Evolutionary conservation across 2,888 invertebrate species (phyloP).

Genomic region (Gymnocheta viridis): DNA sequence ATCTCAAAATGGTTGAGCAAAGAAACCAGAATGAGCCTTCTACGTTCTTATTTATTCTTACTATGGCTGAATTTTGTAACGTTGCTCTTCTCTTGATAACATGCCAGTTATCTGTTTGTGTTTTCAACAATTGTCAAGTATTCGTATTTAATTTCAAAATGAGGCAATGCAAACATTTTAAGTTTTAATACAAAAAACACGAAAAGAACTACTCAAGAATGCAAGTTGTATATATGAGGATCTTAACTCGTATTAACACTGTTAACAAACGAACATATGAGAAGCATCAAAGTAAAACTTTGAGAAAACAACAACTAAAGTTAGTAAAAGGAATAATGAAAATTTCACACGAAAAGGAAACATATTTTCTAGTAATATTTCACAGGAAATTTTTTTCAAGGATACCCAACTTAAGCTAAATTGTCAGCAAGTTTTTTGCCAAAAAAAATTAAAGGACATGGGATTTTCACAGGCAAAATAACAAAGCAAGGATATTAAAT

Average conservation of each 20-base stretch:
- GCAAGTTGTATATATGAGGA: neutral
- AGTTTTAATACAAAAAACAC: neutral
- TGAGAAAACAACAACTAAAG: slow-evolving; percentile 3
- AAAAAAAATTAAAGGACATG: no score
- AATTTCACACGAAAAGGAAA: neutral
- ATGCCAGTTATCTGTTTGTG: slow-evolving; percentile 3
- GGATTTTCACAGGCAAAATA: no score
- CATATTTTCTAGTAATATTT: no score
- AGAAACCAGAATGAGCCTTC: no score
- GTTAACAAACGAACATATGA: neutral
- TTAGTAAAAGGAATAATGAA: no score
- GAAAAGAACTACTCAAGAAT: neutral
- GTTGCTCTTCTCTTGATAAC: neutral
- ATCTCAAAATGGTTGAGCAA: no score
- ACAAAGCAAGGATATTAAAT: no score
- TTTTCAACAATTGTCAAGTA: slow-evolving; percentile 28
- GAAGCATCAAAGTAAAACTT: slow-evolving; percentile 20
- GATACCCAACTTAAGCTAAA: no score
- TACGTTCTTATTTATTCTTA: no score
- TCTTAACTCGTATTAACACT: slow-evolving; percentile 56
- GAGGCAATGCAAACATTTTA: slow-evolving; percentile 2
- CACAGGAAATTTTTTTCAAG: no score
- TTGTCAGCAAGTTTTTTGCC: no score
- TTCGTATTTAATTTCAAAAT: slow-evolving; percentile 44
- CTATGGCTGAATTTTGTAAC: no score